Base-by-base conservation (phyloP, 2,888 invertebrate genomes). In the Dasypogon diadema region DNA sequence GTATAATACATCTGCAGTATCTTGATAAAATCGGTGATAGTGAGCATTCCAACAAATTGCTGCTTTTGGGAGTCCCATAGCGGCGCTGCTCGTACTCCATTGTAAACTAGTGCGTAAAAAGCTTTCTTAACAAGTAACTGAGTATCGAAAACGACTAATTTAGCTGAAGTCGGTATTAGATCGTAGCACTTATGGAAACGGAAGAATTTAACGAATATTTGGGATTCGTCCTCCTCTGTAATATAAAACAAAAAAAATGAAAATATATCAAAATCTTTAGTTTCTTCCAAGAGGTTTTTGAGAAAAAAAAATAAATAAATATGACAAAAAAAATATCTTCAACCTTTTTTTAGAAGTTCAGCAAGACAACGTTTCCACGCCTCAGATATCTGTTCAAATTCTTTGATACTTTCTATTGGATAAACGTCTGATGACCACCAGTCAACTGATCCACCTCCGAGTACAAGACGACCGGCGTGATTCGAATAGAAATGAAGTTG, bases 181-280 rank as follows among this genome's bases (percentile, higher is more conserved):
- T 99, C 99, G 89, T 99, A 99, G 87, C 99, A 99, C 88, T 97
- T 98, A 91, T 99, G 99, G 88, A 98, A 98, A 88, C 97, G 96
- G 92, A 99, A 99, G 90, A 99, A 99, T 87, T 98, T 98, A 82
- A 97, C 96, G 88, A 96, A 97, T 84, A 98, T 97, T 88, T 97
- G 96, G 84, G 96, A 95, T 88, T 97, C 97, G 89, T 98, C 97
- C 87, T 97, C 96, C 89, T 96, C 97, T 97, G 92, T 12, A 83
- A 84, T 72, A 46, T 3, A 56, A 14, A 46, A 68, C 2, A 12
- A 26, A 14, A 24, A 21, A 55, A 55, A n/a, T 18, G 1, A 48
- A 14, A 48, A 1, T n/a, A 8, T 6, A 73, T 42, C 14, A 14
- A 56, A 34, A 51, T n/a, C n/a, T 48, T 10, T 46, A 14, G 12